phyloP scores from a whole-genome alignment of 2,113 vertebrate species.

The Rallus limicola region DNA sequence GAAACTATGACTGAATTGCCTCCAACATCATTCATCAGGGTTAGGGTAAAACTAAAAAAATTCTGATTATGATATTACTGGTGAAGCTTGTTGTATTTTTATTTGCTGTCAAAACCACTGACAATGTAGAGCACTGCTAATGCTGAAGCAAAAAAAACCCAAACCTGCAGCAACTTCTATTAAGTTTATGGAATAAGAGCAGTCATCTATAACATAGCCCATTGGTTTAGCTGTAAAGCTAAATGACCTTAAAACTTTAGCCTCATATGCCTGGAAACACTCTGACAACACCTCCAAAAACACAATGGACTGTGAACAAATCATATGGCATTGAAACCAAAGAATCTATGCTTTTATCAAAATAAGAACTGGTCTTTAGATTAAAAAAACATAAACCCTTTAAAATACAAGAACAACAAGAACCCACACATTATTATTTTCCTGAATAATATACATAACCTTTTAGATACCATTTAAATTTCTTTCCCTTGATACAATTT shows the following conservation, averaged over 20 bases:
- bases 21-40: background rate
- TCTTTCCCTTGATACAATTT: background rate
- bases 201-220: background rate
- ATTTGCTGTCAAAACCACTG: background rate
- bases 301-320: background rate
- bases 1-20: background rate
- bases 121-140: background rate
- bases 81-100: background rate
- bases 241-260: background rate
- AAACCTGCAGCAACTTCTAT: background rate
- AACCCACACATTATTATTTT: background rate
- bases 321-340: background rate
- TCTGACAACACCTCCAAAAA: background rate
- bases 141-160: background rate
- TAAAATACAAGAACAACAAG: background rate
- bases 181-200: background rate
- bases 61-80: background rate
- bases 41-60: background rate
- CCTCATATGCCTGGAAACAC: background rate
- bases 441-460: background rate
- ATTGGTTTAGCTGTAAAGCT: background rate
- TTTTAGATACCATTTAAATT: background rate
- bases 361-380: background rate
- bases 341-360: background rate
- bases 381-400: background rate